Evolutionary conservation across 2,888 invertebrate species (phyloP).

Genomic region (Thecophora atra): DNA sequence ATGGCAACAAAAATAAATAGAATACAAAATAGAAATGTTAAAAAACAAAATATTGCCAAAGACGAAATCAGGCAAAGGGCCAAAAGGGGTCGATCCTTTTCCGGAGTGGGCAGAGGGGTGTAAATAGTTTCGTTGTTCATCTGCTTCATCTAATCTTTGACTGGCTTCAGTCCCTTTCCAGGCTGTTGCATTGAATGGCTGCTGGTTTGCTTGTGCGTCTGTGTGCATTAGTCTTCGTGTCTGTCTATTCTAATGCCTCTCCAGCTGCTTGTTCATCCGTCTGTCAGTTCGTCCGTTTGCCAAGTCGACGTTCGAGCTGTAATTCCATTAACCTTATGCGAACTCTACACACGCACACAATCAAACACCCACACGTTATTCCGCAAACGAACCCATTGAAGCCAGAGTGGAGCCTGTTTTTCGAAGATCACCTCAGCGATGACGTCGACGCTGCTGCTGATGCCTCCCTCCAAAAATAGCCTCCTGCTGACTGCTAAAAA

Average conservation of each 20-base stretch:
- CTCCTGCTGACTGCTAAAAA: constrained; percentile 5
- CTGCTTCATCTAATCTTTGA: constrained; percentile 15
- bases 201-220: not conserved
- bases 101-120: no score
- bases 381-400: not conserved
- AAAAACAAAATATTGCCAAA: not conserved
- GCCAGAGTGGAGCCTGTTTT: not conserved
- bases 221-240: not conserved
- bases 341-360: constrained; percentile 27
- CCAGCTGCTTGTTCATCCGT: not conserved
- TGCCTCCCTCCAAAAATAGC: not conserved
- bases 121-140: not conserved
- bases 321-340: constrained; percentile 34
- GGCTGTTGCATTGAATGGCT: not conserved
- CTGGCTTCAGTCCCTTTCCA: not conserved
- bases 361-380: constrained; percentile 1
- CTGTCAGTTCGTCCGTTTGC: not conserved
- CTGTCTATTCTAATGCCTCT: not conserved
- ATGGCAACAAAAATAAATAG: no score
- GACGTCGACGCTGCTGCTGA: not conserved
- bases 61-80: constrained; percentile 21
- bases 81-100: not conserved
- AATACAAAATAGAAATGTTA: not conserved
- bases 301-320: not conserved
- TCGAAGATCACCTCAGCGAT: not conserved